Conservation (phyloP, 1,140 invertebrate species). For the Caligus rogercresseyi region DNA sequence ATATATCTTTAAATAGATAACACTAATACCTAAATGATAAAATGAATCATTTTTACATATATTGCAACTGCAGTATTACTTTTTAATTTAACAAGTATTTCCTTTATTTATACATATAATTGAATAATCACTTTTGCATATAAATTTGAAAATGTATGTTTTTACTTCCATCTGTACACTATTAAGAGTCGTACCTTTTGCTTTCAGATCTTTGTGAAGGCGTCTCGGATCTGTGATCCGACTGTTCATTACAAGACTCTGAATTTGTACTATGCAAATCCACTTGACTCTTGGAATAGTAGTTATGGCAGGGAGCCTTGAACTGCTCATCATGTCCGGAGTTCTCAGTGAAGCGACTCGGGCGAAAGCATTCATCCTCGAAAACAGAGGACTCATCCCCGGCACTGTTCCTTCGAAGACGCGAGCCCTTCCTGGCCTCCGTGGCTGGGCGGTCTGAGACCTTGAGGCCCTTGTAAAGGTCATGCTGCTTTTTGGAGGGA, state of each 20-base stretch:
- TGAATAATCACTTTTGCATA: too few relatives aligned
- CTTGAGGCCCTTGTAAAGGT: conserved; percentile 11
- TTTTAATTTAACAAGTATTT: too few relatives aligned
- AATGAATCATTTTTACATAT: too few relatives aligned
- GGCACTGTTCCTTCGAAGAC: conserved; percentile 6
- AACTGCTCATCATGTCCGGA: not conserved
- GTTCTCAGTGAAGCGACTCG: not conserved
- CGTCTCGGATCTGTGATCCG: not conserved
- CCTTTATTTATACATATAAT: too few relatives aligned
- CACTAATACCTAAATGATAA: too few relatives aligned
- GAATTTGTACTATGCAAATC: conserved; percentile 1
- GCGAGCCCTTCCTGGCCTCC: not conserved
- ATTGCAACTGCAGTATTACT: too few relatives aligned
- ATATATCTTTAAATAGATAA: too few relatives aligned
- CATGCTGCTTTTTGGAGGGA: not conserved
- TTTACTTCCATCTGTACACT: too few relatives aligned
- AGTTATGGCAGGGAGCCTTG: not conserved
- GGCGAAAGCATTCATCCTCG: not conserved
- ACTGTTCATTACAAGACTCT: not conserved
- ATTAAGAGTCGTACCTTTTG: not conserved
- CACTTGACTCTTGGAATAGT: not conserved
- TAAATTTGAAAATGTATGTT: too few relatives aligned
- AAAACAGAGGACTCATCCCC: conserved; percentile 6
- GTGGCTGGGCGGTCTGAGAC: conserved; percentile 6
- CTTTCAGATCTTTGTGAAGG: not conserved